Evolutionary conservation across 2,888 invertebrate genomes (phyloP).

Genomic region (Drosophila rellima): DNA sequence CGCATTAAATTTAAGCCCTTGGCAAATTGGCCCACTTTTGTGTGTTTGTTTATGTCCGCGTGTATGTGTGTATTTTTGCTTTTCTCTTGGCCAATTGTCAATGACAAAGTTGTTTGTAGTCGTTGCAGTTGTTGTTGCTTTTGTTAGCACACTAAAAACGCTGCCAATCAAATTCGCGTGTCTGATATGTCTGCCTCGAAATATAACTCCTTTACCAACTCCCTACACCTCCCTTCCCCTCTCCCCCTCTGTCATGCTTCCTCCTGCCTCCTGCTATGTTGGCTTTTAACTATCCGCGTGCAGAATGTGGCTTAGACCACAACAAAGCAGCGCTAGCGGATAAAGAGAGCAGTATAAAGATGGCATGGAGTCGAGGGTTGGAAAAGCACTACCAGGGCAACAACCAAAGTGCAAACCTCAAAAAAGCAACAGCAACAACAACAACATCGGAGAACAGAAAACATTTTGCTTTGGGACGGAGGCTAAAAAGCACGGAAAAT

Average conservation of each 20-base stretch:
- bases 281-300: conserved; percentile 56
- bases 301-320: conserved; percentile 62
- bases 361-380: background rate
- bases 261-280: conserved; percentile 13
- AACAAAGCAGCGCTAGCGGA: conserved; percentile 54
- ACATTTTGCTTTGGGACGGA: conserved; percentile 29
- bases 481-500: conserved; percentile 39
- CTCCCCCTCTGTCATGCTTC: background rate
- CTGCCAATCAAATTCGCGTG: conserved; percentile 55
- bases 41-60: background rate
- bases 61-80: conserved; percentile 4
- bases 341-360: conserved; percentile 13
- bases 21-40: conserved; percentile 35
- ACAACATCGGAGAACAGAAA: conserved; percentile 25
- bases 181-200: conserved; percentile 21
- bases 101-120: conserved; percentile 43
- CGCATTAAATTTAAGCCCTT: conserved; percentile 34
- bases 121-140: conserved; percentile 19
- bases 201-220: background rate
- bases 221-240: background rate
- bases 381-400: conserved; percentile 20
- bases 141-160: conserved; percentile 36
- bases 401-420: conserved; percentile 43
- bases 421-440: conserved; percentile 23
- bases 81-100: conserved; percentile 39